Percentiles rank a stretch among this genome's conserved stretches.
These are phyloP conservation scores for Loris lydekkerianus DNA, from an alignment of 2,797 vertebrate genomes.

Conservation along the genomic window DNA sequence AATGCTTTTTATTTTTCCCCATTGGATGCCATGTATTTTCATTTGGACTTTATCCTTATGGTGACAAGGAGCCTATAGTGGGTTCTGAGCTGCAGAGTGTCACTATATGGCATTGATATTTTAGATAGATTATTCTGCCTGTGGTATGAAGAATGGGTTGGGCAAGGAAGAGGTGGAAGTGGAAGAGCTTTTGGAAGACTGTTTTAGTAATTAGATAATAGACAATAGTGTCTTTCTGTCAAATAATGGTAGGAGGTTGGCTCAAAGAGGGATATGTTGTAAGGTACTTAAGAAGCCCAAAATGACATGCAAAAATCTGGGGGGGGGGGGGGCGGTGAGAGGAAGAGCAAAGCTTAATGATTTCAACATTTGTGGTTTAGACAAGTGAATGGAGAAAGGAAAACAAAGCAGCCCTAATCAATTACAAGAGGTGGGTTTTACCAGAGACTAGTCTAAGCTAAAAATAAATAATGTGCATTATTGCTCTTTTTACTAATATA, in stretches of 20 bases:
- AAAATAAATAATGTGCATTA: neutral
- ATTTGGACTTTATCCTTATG: neutral
- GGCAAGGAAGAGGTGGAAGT: too few relatives aligned
- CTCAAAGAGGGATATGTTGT: neutral
- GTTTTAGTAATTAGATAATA: neutral
- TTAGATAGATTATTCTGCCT: neutral
- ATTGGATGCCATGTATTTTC: neutral
- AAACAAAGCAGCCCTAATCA: neutral
- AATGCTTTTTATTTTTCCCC: too few relatives aligned
- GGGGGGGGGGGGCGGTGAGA: accelerated
- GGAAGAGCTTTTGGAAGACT: neutral
- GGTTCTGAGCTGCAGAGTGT: neutral
- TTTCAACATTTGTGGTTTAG: neutral
- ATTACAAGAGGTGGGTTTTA: neutral
- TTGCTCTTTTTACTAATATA: neutral
- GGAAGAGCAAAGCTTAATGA: neutral
- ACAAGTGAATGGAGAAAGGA: neutral
- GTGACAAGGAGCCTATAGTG: neutral
- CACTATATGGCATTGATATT: neutral
- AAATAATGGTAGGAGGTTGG: neutral
- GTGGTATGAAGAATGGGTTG: neutral
- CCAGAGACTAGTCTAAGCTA: neutral
- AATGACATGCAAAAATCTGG: neutral
- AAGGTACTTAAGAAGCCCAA: neutral
- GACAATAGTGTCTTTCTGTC: neutral